Conservation (phyloP, 2,113 vertebrate genomes). For the Siniperca knerii region DNA sequence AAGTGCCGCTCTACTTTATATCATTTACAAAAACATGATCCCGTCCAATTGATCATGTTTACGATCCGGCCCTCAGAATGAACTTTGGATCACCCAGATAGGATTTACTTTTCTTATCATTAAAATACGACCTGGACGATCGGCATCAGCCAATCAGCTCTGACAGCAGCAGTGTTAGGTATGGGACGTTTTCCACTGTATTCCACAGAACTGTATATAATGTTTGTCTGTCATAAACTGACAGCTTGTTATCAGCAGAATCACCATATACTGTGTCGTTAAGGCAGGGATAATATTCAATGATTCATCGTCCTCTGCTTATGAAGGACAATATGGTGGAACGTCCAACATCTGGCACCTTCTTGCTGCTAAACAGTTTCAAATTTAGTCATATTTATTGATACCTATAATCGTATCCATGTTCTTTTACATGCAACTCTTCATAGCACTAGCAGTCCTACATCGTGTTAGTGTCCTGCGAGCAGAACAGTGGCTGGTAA, state of each 20-base stretch:
- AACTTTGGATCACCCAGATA: constrained; percentile 44
- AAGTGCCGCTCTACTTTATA: neutral
- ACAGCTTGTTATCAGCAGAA: constrained; percentile 32
- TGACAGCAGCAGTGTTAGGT: neutral
- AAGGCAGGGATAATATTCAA: neutral
- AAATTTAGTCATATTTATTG: neutral
- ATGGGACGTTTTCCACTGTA: neutral
- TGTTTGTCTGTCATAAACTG: constrained; percentile 38
- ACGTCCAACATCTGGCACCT: neutral
- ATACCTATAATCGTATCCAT: neutral
- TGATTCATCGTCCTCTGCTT: no score
- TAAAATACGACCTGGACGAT: neutral
- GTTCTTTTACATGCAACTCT: neutral
- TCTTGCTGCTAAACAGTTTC: neutral
- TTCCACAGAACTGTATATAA: neutral
- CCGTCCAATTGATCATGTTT: no score
- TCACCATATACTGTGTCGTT: neutral
- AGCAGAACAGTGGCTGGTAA: neutral
- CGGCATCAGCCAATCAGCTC: constrained; percentile 35
- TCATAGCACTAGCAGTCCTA: neutral
- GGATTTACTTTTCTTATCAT: constrained; percentile 27
- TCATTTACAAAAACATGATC: neutral
- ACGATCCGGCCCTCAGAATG: neutral
- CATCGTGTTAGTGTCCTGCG: neutral
- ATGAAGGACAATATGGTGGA: neutral